Percentiles rank a stretch among this genome's conserved stretches.
Evolutionary conservation across 2,888 invertebrate species (phyloP).

Genomic region (Nemotelus nigrinus): DNA sequence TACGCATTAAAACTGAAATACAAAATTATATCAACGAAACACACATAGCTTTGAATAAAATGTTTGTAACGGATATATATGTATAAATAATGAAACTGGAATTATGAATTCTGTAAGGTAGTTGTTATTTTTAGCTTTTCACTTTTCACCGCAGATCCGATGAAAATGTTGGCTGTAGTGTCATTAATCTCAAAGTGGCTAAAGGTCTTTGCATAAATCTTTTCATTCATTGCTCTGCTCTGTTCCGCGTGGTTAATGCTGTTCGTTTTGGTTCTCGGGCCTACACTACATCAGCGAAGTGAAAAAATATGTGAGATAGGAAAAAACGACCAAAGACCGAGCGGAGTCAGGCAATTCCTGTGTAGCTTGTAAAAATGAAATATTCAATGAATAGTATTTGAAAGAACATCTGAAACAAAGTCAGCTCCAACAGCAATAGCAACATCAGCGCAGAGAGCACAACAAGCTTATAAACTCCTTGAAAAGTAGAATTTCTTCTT

Average conservation of each 20-base stretch:
- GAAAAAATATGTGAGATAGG: neutral
- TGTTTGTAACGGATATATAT: constrained; percentile 12
- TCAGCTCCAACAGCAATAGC: neutral
- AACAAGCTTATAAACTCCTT: constrained; percentile 8
- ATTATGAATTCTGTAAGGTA: too few species aligned
- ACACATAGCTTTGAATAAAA: neutral
- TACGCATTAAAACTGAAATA: constrained; percentile 9
- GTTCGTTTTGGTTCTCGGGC: too few species aligned
- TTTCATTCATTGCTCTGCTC: too few species aligned
- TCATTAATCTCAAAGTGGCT: too few species aligned
- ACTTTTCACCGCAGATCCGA: too few species aligned
- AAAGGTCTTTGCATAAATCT: too few species aligned
- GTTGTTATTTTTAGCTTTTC: too few species aligned
- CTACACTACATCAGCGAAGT: too few species aligned
- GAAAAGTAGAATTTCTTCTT: constrained; percentile 5
- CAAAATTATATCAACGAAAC: constrained; percentile 10
- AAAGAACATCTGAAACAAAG: neutral
- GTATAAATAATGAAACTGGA: neutral
- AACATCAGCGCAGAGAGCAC: neutral
- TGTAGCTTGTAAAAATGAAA: constrained; percentile 22
- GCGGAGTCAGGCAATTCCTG: constrained; percentile 29
- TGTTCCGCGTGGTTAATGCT: too few species aligned
- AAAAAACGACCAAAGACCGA: neutral
- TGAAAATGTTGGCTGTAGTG: too few species aligned
- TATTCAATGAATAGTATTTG: constrained; percentile 14